Percentiles rank a stretch among this genome's conserved stretches.
Conservation (phyloP, 1,140 invertebrate genomes). For the Amphibalanus amphitrite region DNA sequence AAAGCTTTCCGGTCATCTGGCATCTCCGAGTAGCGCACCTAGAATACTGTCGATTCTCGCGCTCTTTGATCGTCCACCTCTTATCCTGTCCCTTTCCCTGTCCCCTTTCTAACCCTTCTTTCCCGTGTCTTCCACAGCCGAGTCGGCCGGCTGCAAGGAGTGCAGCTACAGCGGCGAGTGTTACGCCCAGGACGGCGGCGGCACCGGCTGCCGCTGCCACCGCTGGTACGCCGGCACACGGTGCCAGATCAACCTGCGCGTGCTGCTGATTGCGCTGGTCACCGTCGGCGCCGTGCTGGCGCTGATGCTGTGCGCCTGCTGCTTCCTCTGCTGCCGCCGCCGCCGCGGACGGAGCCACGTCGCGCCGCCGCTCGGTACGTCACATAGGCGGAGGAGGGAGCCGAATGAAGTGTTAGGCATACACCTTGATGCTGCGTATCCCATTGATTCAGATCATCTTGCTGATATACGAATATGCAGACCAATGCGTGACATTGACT, state of each 20-base stretch:
- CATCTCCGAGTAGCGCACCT: too few species aligned
- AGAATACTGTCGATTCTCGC: too few species aligned
- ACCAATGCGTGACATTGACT: background rate
- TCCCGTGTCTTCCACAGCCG: background rate
- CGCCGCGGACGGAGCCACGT: conserved; percentile 7
- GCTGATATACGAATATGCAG: background rate
- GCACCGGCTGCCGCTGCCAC: conserved; percentile 16
- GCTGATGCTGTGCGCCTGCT: conserved; percentile 15
- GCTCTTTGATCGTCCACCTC: too few species aligned
- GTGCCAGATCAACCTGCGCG: conserved; percentile 19
- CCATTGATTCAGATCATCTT: background rate
- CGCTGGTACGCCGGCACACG: conserved; percentile 18
- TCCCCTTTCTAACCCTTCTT: background rate
- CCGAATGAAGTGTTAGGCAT: too few species aligned
- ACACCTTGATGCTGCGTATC: background rate
- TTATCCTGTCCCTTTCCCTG: background rate
- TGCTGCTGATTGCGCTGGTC: conserved; percentile 16
- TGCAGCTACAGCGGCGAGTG: conserved; percentile 20
- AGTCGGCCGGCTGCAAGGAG: conserved; percentile 12
- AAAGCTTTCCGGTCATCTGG: too few species aligned
- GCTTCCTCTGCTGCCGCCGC: conserved; percentile 15
- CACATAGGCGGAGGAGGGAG: too few species aligned
- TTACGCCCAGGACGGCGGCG: conserved; percentile 9
- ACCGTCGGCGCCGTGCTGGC: conserved; percentile 14
- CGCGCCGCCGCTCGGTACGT: background rate